Percentiles rank a stretch among this genome's conserved stretches.
Evolutionary conservation across 2,888 invertebrate species (phyloP).

Genomic region (Erebia palarica): DNA sequence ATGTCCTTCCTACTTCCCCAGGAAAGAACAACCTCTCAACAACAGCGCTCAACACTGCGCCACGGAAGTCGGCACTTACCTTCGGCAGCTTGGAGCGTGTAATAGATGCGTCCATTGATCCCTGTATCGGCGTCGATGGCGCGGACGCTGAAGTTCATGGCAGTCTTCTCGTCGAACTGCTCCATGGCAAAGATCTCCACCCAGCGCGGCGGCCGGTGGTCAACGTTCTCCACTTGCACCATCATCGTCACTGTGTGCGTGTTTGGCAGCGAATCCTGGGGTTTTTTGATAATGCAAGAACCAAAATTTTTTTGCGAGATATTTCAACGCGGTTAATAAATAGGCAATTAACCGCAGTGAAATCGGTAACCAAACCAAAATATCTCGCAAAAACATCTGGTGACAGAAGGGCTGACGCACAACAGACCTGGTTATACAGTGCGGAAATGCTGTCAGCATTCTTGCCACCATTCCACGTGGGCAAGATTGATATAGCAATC

Average conservation of each 20-base stretch:
- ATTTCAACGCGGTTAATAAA: no score
- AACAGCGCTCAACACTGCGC: no score
- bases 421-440: neutral
- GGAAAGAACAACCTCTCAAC: no score
- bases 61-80: no score
- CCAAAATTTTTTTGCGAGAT: neutral
- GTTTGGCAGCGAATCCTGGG: slow-evolving; percentile 71
- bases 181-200: slow-evolving; percentile 79
- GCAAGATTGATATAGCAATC: no score
- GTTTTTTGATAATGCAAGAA: slow-evolving; percentile 7
- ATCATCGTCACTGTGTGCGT: slow-evolving; percentile 70
- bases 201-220: slow-evolving; percentile 84
- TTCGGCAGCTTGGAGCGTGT: slow-evolving; percentile 66
- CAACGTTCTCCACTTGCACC: slow-evolving; percentile 82
- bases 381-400: neutral
- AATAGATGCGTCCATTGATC: slow-evolving; percentile 79
- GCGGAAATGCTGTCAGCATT: no score
- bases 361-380: no score
- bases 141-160: slow-evolving; percentile 65
- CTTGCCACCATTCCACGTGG: no score
- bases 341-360: no score
- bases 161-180: slow-evolving; percentile 80
- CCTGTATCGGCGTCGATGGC: slow-evolving; percentile 85
- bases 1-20: no score
- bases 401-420: neutral